These are phyloP conservation scores for Trimorus sp. DNA, from an alignment of 2,888 invertebrate species.

Conservation along the genomic window DNA sequence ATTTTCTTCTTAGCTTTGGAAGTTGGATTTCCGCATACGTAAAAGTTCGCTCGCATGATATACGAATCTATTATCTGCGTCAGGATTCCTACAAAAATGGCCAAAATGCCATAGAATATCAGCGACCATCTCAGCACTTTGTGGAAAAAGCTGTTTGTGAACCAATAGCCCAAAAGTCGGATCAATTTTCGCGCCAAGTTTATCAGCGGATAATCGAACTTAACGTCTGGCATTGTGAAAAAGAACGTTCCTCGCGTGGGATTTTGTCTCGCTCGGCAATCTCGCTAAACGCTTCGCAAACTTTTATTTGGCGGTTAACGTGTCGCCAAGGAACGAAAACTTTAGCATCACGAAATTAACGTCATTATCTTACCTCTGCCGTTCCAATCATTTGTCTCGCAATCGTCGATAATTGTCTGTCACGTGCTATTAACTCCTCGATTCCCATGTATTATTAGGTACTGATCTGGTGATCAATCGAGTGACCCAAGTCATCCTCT, in stretches of 20 bases:
- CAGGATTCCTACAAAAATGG: not conserved
- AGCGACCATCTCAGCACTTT: not conserved
- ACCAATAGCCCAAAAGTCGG: slow-evolving; percentile 1
- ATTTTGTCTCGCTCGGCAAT: not conserved
- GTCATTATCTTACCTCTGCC: slow-evolving; percentile 5
- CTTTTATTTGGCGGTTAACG: not conserved
- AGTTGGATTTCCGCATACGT: not conserved
- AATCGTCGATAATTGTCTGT: no score
- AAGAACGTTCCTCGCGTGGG: not conserved
- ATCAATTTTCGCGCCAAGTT: slow-evolving; percentile 5
- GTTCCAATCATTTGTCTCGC: not conserved
- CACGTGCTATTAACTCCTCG: no score
- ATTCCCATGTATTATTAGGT: no score
- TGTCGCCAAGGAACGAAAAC: not conserved
- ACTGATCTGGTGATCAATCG: no score
- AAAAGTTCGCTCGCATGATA: not conserved
- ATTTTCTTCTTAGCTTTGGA: no score
- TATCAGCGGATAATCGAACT: not conserved
- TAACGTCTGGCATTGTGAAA: not conserved
- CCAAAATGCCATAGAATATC: not conserved
- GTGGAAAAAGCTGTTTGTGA: not conserved
- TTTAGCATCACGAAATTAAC: slow-evolving; percentile 1
- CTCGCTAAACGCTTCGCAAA: not conserved
- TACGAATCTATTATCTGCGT: slow-evolving; percentile 1
- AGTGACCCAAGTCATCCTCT: no score